Conservation (phyloP, 2,797 vertebrate genomes). For the Psittacula derbiana region DNA sequence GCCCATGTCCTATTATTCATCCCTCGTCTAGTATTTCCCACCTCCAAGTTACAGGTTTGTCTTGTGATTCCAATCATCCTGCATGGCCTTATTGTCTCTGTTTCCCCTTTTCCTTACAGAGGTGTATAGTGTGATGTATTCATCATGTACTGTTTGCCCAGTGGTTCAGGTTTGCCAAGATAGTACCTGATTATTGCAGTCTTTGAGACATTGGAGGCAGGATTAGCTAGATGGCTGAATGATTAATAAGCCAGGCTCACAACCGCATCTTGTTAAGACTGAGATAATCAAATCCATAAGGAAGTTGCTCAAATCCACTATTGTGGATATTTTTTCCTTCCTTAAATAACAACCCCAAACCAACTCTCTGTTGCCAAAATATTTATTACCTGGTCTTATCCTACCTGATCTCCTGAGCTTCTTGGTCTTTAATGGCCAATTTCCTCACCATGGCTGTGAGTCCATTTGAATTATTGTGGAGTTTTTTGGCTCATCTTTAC, state of each 20-base stretch:
- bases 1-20: neutral
- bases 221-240: neutral
- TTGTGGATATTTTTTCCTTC: neutral
- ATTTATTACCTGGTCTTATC: neutral
- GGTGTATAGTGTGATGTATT: neutral
- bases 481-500: neutral
- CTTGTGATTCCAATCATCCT: neutral
- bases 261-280: neutral
- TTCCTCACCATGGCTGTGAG: neutral
- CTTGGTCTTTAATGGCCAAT: neutral
- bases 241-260: constrained; percentile 5
- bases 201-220: neutral
- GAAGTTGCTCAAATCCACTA: neutral
- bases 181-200: neutral
- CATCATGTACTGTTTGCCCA: neutral
- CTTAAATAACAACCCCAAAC: neutral
- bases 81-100: fast-evolving
- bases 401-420: neutral
- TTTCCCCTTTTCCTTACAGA: neutral
- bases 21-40: neutral
- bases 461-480: neutral
- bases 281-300: constrained; percentile 33
- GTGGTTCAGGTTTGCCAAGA: neutral
- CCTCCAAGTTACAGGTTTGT: neutral
- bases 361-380: neutral